Percentiles rank a stretch among this genome's conserved stretches.
Conservation (phyloP, 2,113 vertebrate genomes). For the Tragelaphus imberbis region DNA sequence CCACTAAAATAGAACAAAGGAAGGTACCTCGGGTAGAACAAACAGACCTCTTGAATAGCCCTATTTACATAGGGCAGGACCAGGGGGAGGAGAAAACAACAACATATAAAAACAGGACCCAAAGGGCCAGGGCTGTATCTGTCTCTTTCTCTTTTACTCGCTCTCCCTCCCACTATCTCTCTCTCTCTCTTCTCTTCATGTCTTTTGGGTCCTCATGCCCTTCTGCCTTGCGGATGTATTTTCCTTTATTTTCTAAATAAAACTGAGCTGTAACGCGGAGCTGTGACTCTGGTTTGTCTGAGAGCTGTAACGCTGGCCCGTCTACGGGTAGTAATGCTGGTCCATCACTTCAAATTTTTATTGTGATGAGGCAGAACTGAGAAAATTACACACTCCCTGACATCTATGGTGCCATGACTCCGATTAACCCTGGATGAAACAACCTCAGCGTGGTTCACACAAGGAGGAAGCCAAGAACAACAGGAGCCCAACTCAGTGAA, state of each 20-base stretch:
- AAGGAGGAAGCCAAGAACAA: not conserved
- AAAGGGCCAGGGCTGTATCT: not conserved
- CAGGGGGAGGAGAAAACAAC: fast-evolving
- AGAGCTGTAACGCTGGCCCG: not conserved
- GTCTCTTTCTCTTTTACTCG: not conserved
- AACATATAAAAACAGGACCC: not conserved
- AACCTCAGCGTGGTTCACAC: not conserved
- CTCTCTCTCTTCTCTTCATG: not conserved
- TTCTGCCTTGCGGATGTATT: not conserved
- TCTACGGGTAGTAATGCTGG: not conserved
- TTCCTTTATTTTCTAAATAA: not conserved
- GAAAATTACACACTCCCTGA: not conserved
- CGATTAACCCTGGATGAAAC: not conserved
- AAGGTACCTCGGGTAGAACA: not conserved
- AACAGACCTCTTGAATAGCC: not conserved
- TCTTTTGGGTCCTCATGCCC: not conserved
- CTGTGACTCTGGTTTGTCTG: not conserved
- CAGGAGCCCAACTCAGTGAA: not conserved
- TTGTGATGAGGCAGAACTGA: not conserved
- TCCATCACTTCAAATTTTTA: not conserved
- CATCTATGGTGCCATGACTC: not conserved
- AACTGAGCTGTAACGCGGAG: not conserved
- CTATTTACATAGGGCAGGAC: not conserved
- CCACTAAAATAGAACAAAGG: not conserved
- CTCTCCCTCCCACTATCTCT: not conserved